Evolutionary conservation across 2,888 invertebrate genomes (phyloP), one percentile per base, ranked within the genome.

Genomic region (Leucania comma): DNA sequence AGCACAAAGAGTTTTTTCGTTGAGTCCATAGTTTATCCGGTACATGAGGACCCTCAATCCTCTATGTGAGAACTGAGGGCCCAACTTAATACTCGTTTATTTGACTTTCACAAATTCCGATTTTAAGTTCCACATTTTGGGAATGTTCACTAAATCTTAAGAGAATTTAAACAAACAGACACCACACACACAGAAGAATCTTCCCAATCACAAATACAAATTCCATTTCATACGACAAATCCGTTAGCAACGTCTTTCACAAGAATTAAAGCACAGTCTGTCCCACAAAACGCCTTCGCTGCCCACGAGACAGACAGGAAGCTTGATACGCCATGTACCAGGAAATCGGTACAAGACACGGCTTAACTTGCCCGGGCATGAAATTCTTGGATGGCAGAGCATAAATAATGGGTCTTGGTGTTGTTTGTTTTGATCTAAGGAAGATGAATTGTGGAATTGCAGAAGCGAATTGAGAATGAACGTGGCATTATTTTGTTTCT

Each of bases 381-480:
- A 63, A 68, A 76, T 67, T 67, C 62, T 29, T 54, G 59, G 38
- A 32, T 51, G 42, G 26, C 59, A 22, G 70, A 48, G 24, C 71
- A 66, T 63, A 80, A 80, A 67, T 80, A 66, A 76, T 17, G 54
- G 51, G 46, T 22, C 50, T 35, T 53, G n/a, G 9, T 35, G 32
- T 50, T 69, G 69, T 75, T 79, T 80, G 63, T 77, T 77, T 79
- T 74, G 62, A 63, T 63, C 26, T n/a, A 9, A 29, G 42, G 42
- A 61, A 53, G 53, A 35, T 20, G 48, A 63, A 59, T 68, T 53
- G 38, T 22, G 17, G 32, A 14, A 53, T 46, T 51, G 26, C 17
- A 22, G 20, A 51, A 10, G 3, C 17, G 51, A 20, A 51, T 32
- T 32, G 51, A 24, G 50, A 60, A n/a, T n/a, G n/a, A 32, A n/a